phyloP scores from a whole-genome alignment of 2,113 vertebrate genomes.

The Vireo altiloquus region DNA sequence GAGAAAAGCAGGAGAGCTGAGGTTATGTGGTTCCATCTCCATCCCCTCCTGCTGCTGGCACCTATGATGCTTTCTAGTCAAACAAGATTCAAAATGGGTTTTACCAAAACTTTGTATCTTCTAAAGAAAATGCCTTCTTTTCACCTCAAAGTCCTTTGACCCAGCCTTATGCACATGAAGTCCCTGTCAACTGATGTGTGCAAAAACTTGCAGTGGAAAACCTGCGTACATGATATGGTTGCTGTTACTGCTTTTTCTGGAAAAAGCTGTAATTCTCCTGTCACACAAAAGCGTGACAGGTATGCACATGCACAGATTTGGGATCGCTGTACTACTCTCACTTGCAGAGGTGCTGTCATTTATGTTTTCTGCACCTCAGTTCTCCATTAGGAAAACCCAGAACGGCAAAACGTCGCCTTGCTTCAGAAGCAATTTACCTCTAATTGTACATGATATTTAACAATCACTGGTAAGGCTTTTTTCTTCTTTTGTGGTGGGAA shows the following conservation, averaged over 20 bases:
- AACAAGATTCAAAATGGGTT: not conserved
- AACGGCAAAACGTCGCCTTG: not conserved
- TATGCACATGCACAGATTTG: not conserved
- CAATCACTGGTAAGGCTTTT: not conserved
- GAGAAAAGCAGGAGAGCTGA: not conserved
- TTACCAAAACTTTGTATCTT: not conserved
- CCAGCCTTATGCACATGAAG: not conserved
- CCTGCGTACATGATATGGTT: not conserved
- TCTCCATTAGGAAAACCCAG: not conserved
- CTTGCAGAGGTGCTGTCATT: not conserved
- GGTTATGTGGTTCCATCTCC: not conserved
- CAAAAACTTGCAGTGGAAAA: not conserved
- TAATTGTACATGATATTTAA: not conserved
- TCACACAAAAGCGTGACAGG: not conserved
- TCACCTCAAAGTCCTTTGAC: not conserved
- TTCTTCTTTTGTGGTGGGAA: not conserved
- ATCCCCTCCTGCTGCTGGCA: not conserved
- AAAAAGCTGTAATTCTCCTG: not conserved
- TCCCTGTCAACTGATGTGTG: not conserved
- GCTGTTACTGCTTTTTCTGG: not conserved
- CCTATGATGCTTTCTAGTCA: not conserved
- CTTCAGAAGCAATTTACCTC: not conserved
- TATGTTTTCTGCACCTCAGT: not conserved
- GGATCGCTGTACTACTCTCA: not conserved
- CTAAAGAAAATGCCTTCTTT: not conserved